Evolutionary conservation across 2,888 invertebrate species (phyloP).

Genomic region (Heliconius charithonia): DNA sequence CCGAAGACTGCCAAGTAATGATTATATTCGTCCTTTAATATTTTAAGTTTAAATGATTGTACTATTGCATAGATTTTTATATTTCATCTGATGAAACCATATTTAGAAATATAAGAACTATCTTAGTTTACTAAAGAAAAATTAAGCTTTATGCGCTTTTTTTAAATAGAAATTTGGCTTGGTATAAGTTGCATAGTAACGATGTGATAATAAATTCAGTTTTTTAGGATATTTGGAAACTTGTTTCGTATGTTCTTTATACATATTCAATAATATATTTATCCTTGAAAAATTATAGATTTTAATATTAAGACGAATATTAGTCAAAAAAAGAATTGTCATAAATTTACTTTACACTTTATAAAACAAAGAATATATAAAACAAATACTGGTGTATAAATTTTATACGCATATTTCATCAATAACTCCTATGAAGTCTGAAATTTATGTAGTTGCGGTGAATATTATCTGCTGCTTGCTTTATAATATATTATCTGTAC

Average conservation of each 20-base stretch:
- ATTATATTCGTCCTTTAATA: neutral
- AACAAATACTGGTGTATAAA: neutral
- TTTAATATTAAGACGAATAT: neutral
- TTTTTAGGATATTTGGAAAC: neutral
- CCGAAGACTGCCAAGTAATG: slow-evolving; percentile 42
- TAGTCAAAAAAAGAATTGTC: too few relatives aligned
- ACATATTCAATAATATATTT: too few relatives aligned
- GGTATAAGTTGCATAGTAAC: neutral
- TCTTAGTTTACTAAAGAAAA: neutral
- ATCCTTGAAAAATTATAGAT: neutral
- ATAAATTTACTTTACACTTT: neutral
- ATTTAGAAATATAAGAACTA: neutral
- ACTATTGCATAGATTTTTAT: neutral
- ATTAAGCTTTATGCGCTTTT: neutral
- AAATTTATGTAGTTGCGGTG: neutral
- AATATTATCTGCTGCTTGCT: neutral
- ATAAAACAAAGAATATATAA: neutral
- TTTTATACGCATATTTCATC: neutral
- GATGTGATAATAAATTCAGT: neutral
- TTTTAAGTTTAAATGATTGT: neutral
- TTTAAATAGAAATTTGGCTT: neutral
- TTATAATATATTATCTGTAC: slow-evolving; percentile 15
- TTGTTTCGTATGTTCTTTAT: neutral
- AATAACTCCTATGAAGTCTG: neutral
- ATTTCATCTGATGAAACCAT: neutral